Conservation (phyloP, 2,888 invertebrate species). For the Idaea dimidiata region DNA sequence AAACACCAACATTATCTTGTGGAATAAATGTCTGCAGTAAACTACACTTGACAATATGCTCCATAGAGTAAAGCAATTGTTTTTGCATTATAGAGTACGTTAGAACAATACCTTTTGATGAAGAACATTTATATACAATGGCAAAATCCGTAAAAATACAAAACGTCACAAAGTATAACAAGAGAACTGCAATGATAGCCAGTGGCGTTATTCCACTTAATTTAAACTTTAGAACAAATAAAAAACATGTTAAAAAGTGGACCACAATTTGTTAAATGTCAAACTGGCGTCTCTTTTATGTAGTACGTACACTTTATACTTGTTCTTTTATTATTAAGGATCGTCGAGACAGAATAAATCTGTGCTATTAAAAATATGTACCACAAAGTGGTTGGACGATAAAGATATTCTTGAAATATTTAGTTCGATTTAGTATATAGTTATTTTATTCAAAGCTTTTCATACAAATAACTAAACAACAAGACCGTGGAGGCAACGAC, state of each 20-base stretch:
- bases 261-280: slow-evolving; percentile 30
- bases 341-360: slow-evolving; percentile 21
- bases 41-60: slow-evolving; percentile 43
- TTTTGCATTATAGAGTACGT: slow-evolving; percentile 37
- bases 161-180: slow-evolving; percentile 25
- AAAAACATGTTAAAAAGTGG: slow-evolving; percentile 28
- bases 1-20: slow-evolving; percentile 27
- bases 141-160: slow-evolving; percentile 31
- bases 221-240: slow-evolving; percentile 26
- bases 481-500: neutral
- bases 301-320: slow-evolving; percentile 23
- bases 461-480: neutral
- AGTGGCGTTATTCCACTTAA: slow-evolving; percentile 21
- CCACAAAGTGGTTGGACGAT: neutral
- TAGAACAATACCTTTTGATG: slow-evolving; percentile 40
- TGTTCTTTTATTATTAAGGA: slow-evolving; percentile 26
- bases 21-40: slow-evolving; percentile 41
- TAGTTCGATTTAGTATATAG: neutral
- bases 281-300: slow-evolving; percentile 27
- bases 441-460: neutral
- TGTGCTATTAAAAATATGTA: neutral
- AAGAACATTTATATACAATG: slow-evolving; percentile 39
- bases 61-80: slow-evolving; percentile 43
- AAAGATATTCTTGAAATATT: slow-evolving; percentile 4
- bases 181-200: slow-evolving; percentile 27